Conservation (phyloP, 2,888 invertebrate species). For the Cerceris rybyensis region DNA sequence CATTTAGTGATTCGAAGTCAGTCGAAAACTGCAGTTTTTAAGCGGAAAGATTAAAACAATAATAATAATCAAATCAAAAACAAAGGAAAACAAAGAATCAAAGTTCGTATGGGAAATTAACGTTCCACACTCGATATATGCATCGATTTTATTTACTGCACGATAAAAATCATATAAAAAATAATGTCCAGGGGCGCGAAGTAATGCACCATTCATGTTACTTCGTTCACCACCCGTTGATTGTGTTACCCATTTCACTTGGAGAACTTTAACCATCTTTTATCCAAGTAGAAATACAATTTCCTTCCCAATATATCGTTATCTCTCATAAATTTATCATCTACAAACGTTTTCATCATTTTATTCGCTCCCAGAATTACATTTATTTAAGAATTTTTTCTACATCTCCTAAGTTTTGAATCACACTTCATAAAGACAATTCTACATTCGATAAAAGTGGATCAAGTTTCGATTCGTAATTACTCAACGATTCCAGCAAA, state of each 20-base stretch:
- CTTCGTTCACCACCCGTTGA: constrained; percentile 71
- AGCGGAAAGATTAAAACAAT: too few relatives aligned
- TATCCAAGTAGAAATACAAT: too few relatives aligned
- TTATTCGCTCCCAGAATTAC: background rate
- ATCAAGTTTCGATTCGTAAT: background rate
- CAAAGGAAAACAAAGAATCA: too few relatives aligned
- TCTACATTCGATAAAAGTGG: too few relatives aligned
- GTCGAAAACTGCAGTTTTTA: too few relatives aligned
- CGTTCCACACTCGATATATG: background rate
- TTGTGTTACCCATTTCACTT: constrained; percentile 49
- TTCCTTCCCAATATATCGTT: too few relatives aligned
- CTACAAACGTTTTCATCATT: background rate
- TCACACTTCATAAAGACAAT: too few relatives aligned
- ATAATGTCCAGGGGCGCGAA: constrained; percentile 60
- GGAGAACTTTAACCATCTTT: background rate
- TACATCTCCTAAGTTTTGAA: too few relatives aligned
- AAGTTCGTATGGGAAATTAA: background rate
- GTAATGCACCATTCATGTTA: constrained; percentile 74
- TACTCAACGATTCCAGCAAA: background rate
- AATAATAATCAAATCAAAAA: too few relatives aligned
- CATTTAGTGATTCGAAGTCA: too few relatives aligned
- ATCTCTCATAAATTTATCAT: too few relatives aligned
- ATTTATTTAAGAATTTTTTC: background rate
- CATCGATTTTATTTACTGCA: constrained; percentile 46
- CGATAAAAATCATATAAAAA: constrained; percentile 36